These are phyloP conservation scores for Drosophila phalerata DNA, from an alignment of 2,888 invertebrate genomes.

Conservation along the genomic window DNA sequence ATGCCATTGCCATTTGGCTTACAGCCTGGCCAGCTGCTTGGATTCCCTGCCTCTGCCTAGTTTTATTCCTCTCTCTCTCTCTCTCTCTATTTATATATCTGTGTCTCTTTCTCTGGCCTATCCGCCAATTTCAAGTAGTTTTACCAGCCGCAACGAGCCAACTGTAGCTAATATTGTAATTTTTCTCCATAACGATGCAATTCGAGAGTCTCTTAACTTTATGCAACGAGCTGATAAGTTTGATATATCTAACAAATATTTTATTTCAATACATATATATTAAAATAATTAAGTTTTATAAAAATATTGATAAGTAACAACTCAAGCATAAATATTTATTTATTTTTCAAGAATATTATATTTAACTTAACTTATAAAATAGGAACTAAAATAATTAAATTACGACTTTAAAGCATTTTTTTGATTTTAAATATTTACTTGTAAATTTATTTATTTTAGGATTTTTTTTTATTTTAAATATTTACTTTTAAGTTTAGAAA, in stretches of 20 bases:
- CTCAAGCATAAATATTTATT: no score
- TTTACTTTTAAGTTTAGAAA: not conserved
- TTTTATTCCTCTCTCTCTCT: not conserved
- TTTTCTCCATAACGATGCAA: slow-evolving; percentile 43
- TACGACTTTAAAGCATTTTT: no score
- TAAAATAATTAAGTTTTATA: not conserved
- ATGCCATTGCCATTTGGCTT: slow-evolving; percentile 42
- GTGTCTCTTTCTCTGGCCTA: slow-evolving; percentile 5
- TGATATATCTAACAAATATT: not conserved
- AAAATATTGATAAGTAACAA: not conserved
- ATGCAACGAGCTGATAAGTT: not conserved
- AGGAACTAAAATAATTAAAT: no score
- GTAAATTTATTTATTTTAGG: no score
- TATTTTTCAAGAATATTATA: no score
- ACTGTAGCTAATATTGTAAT: slow-evolving; percentile 61
- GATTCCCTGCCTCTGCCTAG: not conserved
- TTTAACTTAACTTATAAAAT: no score
- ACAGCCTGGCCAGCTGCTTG: slow-evolving; percentile 18
- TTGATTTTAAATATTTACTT: no score
- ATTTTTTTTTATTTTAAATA: not conserved
- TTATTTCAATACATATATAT: not conserved
- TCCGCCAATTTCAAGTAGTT: slow-evolving; percentile 50
- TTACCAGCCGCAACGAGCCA: slow-evolving; percentile 36
- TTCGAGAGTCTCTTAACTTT: slow-evolving; percentile 10
- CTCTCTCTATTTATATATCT: not conserved